Base-by-base conservation (phyloP, 2,113 vertebrate genomes). In the Tichodroma muraria region DNA sequence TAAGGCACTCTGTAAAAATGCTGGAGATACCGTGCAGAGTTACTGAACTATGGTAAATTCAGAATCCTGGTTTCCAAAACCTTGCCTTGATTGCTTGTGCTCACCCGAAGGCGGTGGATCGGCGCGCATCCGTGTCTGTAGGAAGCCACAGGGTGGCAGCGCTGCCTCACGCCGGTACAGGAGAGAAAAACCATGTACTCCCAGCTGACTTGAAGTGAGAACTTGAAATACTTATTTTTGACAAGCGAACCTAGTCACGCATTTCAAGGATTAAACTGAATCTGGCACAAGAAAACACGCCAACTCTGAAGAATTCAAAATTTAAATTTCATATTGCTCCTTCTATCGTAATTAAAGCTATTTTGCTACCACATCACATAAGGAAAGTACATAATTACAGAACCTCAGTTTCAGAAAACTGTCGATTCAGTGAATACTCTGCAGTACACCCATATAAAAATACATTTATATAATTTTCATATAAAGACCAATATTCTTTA, bases 121-220 rank as follows among this genome's bases (percentile, higher is more conserved):
- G n/a, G 11, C 80, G 94, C 9, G 42, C 77, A 40, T 56, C 72
- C 31, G 18, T 82, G 95, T 16, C 56, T 8, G 16, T 1, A 8
- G n/a, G 10, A 6, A 14, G 80, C 97, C 97, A 92, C 97, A 40
- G 7, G 97, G 72, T 91, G 97, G 97, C 97, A 97, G 93, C 69
- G 93, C 93, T 65, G 77, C 28, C 64, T 33, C 94, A 38, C 44
- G 12, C 30, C 28, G 45, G 1, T 21, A 13, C 16, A 1, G 10
- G 19, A 42, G 19, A 53, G 10, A 9, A 9, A 69, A 61, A 5
- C 30, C 20, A 7, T 0, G 23, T 3, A 13, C 22, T 35, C 24
- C 3, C 63, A 25, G 47, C 15, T 13, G 15, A 68, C 60, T 6
- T 14, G 24, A 76, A 57, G 38, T 1, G 42, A 87, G 38, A 66